Percentiles rank a stretch among this genome's conserved stretches.
Evolutionary conservation across 1,140 invertebrate genomes (phyloP).

Genomic region (Cotesia chilonis): DNA sequence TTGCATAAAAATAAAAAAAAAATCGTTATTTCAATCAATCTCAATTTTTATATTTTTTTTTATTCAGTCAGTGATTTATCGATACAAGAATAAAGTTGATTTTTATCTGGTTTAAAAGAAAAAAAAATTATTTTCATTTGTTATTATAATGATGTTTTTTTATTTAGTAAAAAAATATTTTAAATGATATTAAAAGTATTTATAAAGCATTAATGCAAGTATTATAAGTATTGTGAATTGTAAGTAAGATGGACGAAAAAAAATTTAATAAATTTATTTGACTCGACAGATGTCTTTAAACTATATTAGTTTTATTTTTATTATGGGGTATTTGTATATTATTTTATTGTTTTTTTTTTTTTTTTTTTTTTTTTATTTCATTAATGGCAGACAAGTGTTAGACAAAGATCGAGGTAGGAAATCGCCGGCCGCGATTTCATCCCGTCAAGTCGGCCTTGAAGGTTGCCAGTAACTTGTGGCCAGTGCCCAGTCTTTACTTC

Average conservation of each 20-base stretch:
- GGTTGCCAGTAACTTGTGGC: slow-evolving; percentile 42
- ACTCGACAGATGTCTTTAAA: slow-evolving; percentile 11
- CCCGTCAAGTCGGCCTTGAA: slow-evolving; percentile 55
- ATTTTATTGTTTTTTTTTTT: neutral
- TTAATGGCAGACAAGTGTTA: slow-evolving; percentile 16
- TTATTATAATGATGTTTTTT: slow-evolving; percentile 8
- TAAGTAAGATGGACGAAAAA: too few species aligned
- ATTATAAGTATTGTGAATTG: too few species aligned
- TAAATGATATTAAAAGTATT: neutral
- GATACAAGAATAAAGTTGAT: neutral
- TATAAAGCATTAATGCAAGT: slow-evolving; percentile 4
- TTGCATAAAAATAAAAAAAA: too few species aligned
- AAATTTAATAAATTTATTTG: slow-evolving; percentile 10
- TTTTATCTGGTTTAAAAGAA: neutral
- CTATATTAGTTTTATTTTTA: neutral
- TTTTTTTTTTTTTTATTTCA: slow-evolving; percentile 3
- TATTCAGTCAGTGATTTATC: neutral
- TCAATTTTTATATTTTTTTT: too few species aligned
- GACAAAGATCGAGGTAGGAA: slow-evolving; percentile 55
- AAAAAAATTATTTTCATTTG: slow-evolving; percentile 1
- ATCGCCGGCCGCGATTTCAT: slow-evolving; percentile 54
- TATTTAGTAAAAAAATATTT: neutral
- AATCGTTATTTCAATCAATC: too few species aligned
- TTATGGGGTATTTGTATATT: neutral
- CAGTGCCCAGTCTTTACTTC: slow-evolving; percentile 22